Conservation (phyloP, 30 jellyfish, hydroid and myxozoan genomes). For the Turritopsis dohrnii region DNA sequence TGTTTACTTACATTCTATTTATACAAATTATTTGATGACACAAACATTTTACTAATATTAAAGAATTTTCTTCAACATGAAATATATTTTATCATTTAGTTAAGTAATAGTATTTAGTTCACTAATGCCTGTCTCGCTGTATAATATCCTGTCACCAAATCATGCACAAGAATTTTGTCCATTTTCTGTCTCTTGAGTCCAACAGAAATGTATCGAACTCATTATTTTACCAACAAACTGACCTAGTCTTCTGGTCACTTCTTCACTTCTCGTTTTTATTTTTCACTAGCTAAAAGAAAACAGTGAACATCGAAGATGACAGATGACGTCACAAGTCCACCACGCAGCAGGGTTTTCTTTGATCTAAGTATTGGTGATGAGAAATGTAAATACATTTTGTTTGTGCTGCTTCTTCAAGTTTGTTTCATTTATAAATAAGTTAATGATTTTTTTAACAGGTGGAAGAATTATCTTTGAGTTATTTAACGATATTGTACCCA, state of each 20-base stretch:
- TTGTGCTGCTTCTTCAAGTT: not conserved
- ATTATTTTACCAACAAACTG: not conserved
- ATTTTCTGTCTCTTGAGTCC: not conserved
- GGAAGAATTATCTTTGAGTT: constrained; percentile 68
- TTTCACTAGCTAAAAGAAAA: not conserved
- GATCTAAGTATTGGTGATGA: constrained; percentile 38
- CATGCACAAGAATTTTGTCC: too few relatives aligned
- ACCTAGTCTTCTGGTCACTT: too few relatives aligned
- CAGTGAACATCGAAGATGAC: not conserved
- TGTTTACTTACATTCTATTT: not conserved
- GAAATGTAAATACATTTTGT: constrained; percentile 15
- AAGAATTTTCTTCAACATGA: not conserved
- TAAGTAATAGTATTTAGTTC: too few relatives aligned
- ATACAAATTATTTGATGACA: not conserved
- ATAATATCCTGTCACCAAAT: too few relatives aligned
- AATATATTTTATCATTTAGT: not conserved
- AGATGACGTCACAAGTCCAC: not conserved
- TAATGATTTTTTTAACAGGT: constrained; percentile 28
- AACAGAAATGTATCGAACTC: not conserved
- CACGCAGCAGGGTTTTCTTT: constrained; percentile 27
- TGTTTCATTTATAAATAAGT: not conserved
- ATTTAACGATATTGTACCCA: constrained; percentile 46
- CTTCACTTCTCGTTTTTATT: too few relatives aligned
- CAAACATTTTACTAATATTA: not conserved
- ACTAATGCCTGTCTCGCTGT: too few relatives aligned